Conservation (phyloP, 2,113 vertebrate species). For the Rana temporaria region DNA sequence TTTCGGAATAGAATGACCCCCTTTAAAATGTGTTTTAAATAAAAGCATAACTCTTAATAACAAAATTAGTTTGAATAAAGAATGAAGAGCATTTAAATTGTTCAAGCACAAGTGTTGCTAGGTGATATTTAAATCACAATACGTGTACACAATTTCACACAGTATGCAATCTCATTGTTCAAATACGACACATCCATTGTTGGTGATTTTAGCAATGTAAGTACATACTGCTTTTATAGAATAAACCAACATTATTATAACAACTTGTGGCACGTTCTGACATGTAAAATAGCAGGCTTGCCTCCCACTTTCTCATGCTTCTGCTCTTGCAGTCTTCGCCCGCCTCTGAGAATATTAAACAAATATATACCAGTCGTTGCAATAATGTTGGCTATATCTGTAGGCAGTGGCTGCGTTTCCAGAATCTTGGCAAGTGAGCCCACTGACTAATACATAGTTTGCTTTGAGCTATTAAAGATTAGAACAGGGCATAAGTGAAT, state of each 20-base stretch:
- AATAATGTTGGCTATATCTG: constrained; percentile 22
- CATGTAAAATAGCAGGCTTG: constrained; percentile 41
- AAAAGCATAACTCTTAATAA: neutral
- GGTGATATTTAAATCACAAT: neutral
- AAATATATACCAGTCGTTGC: constrained; percentile 31
- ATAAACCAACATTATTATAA: neutral
- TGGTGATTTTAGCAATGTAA: constrained; percentile 10
- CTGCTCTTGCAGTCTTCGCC: neutral
- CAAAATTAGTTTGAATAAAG: neutral
- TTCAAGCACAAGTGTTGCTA: neutral
- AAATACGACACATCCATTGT: neutral
- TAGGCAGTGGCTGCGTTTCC: constrained; percentile 28
- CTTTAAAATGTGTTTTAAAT: too few species aligned
- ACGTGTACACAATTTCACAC: constrained; percentile 9
- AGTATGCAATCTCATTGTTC: constrained; percentile 24
- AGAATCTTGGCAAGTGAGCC: constrained; percentile 29
- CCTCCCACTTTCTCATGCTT: constrained; percentile 31
- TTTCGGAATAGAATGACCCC: too few species aligned
- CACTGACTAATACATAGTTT: constrained; percentile 40
- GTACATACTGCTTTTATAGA: constrained; percentile 1
- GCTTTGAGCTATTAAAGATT: constrained; percentile 48
- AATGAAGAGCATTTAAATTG: neutral
- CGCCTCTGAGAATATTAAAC: constrained; percentile 22
- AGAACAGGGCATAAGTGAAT: constrained; percentile 52
- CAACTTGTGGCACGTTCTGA: constrained; percentile 26